Evolutionary conservation across 1,140 invertebrate genomes (phyloP).

Genomic region (Orchesella cincta): DNA sequence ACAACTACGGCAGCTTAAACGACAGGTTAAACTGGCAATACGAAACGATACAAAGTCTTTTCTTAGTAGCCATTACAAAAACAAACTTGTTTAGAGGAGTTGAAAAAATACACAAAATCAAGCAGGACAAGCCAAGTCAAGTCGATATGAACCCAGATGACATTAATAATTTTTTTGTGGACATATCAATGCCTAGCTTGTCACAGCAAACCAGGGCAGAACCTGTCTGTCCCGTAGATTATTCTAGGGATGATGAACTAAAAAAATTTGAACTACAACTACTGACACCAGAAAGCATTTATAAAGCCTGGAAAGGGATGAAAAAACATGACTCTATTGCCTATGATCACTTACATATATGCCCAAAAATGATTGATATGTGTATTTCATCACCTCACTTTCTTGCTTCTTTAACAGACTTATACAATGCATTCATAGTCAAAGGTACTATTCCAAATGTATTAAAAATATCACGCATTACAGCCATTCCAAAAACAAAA

Average conservation of each 20-base stretch:
- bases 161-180: background rate
- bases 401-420: background rate
- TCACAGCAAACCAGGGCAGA: background rate
- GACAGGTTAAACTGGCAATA: too few species aligned
- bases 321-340: background rate
- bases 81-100: too few species aligned
- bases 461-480: background rate
- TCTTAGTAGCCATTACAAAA: too few species aligned
- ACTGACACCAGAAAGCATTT: background rate
- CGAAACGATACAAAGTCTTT: too few species aligned
- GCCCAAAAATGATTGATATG: background rate
- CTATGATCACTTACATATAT: background rate
- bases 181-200: background rate
- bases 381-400: background rate
- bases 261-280: background rate
- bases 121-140: too few species aligned
- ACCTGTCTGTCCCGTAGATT: background rate
- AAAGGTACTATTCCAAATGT: background rate
- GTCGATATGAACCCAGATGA: too few species aligned
- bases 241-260: background rate
- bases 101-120: too few species aligned
- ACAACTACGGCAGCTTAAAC: too few species aligned
- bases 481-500: background rate
- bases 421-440: background rate
- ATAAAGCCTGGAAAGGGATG: background rate